These are phyloP conservation scores for Cliona cf. orientalis DNA, from an alignment of 37 sponge, comb jelly and placozoan species.

Conservation along the genomic window DNA sequence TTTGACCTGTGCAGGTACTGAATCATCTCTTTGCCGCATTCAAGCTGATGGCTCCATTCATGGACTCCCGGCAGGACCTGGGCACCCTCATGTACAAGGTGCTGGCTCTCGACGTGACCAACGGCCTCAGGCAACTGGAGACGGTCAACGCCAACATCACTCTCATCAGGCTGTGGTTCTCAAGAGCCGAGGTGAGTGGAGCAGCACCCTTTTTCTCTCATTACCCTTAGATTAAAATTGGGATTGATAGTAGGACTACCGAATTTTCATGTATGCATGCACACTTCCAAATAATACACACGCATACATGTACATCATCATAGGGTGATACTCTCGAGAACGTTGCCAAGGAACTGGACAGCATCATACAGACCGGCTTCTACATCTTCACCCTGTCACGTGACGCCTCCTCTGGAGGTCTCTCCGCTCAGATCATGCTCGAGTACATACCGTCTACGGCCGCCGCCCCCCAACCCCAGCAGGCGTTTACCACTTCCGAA, in stretches of 20 bases:
- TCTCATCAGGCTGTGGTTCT: slow-evolving; percentile 81
- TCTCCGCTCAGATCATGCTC: neutral
- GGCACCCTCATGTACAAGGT: slow-evolving; percentile 57
- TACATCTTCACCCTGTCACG: slow-evolving; percentile 52
- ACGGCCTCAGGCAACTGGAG: slow-evolving; percentile 63
- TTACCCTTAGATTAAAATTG: too few relatives aligned
- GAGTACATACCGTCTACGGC: neutral
- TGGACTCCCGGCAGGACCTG: slow-evolving; percentile 61
- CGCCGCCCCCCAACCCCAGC: neutral
- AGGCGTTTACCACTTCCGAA: too few relatives aligned
- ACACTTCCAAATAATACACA: neutral
- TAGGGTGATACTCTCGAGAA: slow-evolving; percentile 90
- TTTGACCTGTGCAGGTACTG: slow-evolving; percentile 63
- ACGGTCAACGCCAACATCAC: slow-evolving; percentile 80
- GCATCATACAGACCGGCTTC: slow-evolving; percentile 68
- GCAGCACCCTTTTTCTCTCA: too few relatives aligned
- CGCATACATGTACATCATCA: slow-evolving; percentile 30
- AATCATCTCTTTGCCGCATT: slow-evolving; percentile 85
- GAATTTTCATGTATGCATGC: slow-evolving; percentile 1
- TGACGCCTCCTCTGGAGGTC: slow-evolving; percentile 14
- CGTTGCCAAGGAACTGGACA: slow-evolving; percentile 79
- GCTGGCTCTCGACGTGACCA: slow-evolving; percentile 27
- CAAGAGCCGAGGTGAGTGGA: slow-evolving; percentile 67
- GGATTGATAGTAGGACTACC: neutral
- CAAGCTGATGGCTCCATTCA: slow-evolving; percentile 70